Evolutionary conservation across 2,113 vertebrate genomes (phyloP).

Genomic region (Clarias magur): DNA sequence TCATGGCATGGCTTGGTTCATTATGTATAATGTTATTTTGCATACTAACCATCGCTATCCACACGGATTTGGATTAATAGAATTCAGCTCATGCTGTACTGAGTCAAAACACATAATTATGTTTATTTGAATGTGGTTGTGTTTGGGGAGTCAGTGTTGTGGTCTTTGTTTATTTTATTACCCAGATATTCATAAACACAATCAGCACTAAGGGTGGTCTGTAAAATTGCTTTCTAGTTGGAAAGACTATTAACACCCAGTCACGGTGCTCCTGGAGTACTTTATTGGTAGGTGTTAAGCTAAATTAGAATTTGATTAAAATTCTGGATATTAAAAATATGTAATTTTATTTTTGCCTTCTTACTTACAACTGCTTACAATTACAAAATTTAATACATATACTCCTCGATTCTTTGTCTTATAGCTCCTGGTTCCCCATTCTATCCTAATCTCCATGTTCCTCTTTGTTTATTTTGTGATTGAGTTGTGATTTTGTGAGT

Average conservation of each 20-base stretch:
- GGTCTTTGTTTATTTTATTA: slow-evolving; percentile 3
- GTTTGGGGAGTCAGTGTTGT: neutral
- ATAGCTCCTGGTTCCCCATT: neutral
- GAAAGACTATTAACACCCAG: neutral
- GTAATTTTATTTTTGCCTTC: neutral
- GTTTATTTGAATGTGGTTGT: neutral
- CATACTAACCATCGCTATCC: neutral
- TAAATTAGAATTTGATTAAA: neutral
- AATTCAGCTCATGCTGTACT: neutral
- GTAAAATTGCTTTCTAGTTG: neutral
- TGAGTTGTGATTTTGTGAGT: neutral
- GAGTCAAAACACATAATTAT: neutral
- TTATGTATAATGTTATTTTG: neutral
- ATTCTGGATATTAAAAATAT: neutral
- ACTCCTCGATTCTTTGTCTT: neutral
- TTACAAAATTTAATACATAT: neutral
- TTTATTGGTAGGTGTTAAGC: neutral
- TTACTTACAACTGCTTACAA: neutral
- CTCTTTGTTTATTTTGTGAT: neutral
- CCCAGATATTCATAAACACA: neutral
- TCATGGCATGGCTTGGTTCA: no score
- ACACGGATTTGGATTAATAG: neutral
- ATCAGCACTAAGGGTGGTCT: neutral
- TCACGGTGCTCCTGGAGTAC: neutral
- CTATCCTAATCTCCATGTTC: neutral